phyloP scores from a whole-genome alignment of 2,797 vertebrate genomes.

The Artibeus lituratus region DNA sequence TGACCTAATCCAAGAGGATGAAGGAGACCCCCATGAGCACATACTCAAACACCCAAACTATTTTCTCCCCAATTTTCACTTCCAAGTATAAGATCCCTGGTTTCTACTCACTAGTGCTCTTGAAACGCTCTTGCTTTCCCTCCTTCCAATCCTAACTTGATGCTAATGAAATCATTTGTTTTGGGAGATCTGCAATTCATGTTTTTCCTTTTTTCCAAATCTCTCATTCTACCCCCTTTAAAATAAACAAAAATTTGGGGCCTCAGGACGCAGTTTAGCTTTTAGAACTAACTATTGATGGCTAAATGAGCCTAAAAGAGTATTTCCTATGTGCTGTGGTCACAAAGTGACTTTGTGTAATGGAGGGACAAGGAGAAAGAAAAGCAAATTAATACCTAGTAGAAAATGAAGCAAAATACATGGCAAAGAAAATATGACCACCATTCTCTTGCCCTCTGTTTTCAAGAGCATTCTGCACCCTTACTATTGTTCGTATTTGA shows the following conservation, averaged over 20 bases:
- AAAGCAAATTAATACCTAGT: background rate
- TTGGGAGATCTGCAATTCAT: background rate
- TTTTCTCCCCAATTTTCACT: background rate
- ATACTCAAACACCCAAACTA: background rate
- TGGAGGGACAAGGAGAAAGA: background rate
- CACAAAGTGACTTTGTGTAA: background rate
- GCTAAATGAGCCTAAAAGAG: background rate
- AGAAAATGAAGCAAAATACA: background rate
- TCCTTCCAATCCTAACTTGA: background rate
- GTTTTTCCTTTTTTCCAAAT: background rate
- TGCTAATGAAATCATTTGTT: background rate
- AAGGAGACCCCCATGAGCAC: background rate
- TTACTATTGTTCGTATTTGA: background rate
- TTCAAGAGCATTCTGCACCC: background rate
- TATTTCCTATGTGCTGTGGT: background rate
- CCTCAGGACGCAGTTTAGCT: background rate
- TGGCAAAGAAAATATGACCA: background rate
- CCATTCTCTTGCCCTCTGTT: background rate
- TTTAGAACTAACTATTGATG: background rate
- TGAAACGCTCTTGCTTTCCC: background rate
- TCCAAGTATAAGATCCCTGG: background rate
- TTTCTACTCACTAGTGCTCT: background rate
- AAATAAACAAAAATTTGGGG: background rate
- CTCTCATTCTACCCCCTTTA: background rate
- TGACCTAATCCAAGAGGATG: background rate